Evolutionary conservation across 2,113 vertebrate genomes (phyloP).

Genomic region (Toxostoma redivivum): DNA sequence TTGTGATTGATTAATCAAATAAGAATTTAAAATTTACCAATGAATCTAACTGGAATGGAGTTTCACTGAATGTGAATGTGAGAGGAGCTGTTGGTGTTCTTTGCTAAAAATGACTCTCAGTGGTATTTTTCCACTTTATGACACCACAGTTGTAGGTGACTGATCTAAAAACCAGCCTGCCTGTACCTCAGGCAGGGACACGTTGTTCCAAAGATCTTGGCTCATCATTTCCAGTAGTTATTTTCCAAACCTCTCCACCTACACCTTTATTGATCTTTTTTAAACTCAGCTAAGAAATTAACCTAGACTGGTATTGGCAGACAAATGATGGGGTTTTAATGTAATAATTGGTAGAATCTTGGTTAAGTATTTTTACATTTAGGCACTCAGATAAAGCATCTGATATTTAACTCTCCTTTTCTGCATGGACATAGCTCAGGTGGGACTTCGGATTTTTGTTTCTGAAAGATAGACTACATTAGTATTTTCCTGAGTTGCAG

Average conservation of each 20-base stretch:
- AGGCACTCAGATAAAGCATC: background rate
- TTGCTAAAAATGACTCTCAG: slow-evolving; percentile 10
- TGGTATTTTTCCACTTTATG: slow-evolving; percentile 30
- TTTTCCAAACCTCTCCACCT: slow-evolving; percentile 10
- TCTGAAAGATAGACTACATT: background rate
- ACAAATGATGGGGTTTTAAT: background rate
- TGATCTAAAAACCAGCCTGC: slow-evolving; percentile 33
- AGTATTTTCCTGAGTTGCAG: background rate
- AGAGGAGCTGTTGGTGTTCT: slow-evolving; percentile 28
- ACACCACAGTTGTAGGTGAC: slow-evolving; percentile 47
- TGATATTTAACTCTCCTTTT: background rate
- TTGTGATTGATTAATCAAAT: slow-evolving; percentile 51
- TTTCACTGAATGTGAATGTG: slow-evolving; percentile 19
- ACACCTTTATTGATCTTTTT: background rate
- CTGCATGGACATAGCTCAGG: background rate
- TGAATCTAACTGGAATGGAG: background rate
- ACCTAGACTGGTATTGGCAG: background rate
- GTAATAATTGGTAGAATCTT: background rate
- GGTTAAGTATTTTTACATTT: background rate
- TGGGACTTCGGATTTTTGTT: background rate
- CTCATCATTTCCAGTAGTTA: slow-evolving; percentile 8
- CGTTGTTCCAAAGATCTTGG: slow-evolving; percentile 33
- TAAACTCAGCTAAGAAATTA: background rate
- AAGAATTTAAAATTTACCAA: slow-evolving; percentile 26
- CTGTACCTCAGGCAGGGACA: slow-evolving; percentile 24